These are phyloP conservation scores for Rhynchophorus ferrugineus DNA, from an alignment of 1,140 invertebrate species.

Conservation along the genomic window DNA sequence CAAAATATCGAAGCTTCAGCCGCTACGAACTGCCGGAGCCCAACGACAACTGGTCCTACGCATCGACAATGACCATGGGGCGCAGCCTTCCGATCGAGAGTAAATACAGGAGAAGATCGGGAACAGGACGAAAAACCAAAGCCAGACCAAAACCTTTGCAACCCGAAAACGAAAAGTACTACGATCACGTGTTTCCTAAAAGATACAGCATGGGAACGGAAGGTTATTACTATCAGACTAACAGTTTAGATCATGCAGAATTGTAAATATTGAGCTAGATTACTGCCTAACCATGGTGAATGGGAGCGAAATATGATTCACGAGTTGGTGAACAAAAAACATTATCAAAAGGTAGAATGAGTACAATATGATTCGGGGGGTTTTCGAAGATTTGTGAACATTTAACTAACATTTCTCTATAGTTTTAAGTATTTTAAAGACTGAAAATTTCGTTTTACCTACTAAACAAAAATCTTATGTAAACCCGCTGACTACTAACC, in stretches of 20 bases:
- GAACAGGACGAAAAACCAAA: constrained; percentile 9
- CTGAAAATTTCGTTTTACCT: too few species aligned
- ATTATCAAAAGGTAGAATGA: too few species aligned
- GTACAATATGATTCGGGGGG: too few species aligned
- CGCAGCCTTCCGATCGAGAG: constrained; percentile 26
- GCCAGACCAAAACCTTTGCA: constrained; percentile 36
- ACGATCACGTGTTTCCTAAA: constrained; percentile 38
- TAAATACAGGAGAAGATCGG: constrained; percentile 25
- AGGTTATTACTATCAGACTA: constrained; percentile 33
- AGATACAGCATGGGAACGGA: constrained; percentile 24
- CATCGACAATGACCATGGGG: constrained; percentile 22
- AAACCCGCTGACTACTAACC: too few species aligned
- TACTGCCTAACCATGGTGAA: too few species aligned
- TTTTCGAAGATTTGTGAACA: too few species aligned
- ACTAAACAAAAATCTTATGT: too few species aligned
- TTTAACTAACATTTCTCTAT: too few species aligned
- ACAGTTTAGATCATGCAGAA: constrained; percentile 37
- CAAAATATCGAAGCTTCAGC: constrained; percentile 33
- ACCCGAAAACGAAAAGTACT: constrained; percentile 37
- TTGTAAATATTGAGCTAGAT: too few species aligned
- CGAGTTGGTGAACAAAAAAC: too few species aligned
- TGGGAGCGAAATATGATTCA: too few species aligned
- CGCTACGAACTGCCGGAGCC: constrained; percentile 26
- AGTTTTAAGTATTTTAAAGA: too few species aligned
- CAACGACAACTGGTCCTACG: constrained; percentile 31